Evolutionary conservation across 2,888 invertebrate genomes (phyloP), one percentile per base, ranked within the genome.

Genomic region (Heliconius charithonia): DNA sequence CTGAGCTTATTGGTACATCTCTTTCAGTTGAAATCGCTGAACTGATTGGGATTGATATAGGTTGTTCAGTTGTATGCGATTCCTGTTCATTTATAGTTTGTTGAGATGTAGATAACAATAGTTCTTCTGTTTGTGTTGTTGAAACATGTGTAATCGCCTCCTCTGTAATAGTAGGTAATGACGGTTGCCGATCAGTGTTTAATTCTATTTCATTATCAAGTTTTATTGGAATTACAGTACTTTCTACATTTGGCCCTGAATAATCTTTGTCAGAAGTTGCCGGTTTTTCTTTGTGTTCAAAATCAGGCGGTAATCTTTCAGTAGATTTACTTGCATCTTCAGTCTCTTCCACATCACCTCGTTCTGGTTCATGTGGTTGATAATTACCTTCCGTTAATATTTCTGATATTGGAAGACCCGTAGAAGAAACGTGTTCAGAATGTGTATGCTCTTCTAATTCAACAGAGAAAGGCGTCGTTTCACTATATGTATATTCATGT

Each of bases 371-470:
- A n/a, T 81, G 79, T 51, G 65, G 27, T 78, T 84, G 84, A 70
- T 81, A 71, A 63, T 63, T 70, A 72, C 78, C 75, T 29, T 84
- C 85, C 37, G 83, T 82, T 62, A 75, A 72, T 70, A 83, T 81
- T 73, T 83, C 82, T 51, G 86, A 85, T 67, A 79, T 56, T 77
- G 85, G 67, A 19, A 81, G 56, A 69, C 78, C 75, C 32, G 87
- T 84, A 62, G 89, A 83, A 37, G 76, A 78, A 22, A 87, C 87
- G 78, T 88, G 86, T 37, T 83, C 76, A 13, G 87, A 87, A 81
- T 91, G 91, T 10, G 90, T 89, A 78, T 92, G 92, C 83, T 91
- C 90, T 84, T 92, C 87, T 78, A 92, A 85, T 85, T 92, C 91
- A 73, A 92, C 87, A 65, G 89, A 84, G 81, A 89, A 90, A 75